A percentile compares a stretch with the other conserved stretches of the same genome.
phyloP scores from a whole-genome alignment of 2,113 vertebrate genomes.

The Ondatra zibethicus region DNA sequence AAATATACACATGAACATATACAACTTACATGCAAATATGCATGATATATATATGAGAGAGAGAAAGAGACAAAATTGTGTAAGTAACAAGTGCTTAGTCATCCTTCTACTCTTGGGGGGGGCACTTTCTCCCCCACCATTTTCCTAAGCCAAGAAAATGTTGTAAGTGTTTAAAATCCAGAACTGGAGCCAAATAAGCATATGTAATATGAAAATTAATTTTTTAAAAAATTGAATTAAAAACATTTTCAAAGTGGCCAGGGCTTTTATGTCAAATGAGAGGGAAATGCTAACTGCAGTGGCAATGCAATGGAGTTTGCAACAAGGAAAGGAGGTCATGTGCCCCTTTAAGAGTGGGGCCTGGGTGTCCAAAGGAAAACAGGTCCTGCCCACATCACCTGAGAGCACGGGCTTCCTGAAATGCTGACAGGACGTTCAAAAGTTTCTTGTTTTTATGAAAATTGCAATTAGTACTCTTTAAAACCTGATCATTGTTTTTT shows the following conservation, averaged over 20 bases:
- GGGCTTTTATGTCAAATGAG: not conserved
- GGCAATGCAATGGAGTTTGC: constrained; percentile 53
- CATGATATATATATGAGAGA: no score
- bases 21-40: not conserved
- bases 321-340: constrained; percentile 26
- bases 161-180: not conserved
- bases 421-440: constrained; percentile 72
- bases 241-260: not conserved
- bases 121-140: not conserved
- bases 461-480: constrained; percentile 75
- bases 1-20: not conserved
- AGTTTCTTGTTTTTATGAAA: constrained; percentile 68
- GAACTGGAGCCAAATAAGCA: not conserved
- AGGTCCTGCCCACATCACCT: constrained; percentile 65
- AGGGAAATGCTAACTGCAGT: not conserved
- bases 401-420: constrained; percentile 79
- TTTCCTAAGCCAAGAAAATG: not conserved
- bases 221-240: not conserved
- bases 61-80: not conserved
- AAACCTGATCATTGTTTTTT: constrained; percentile 73
- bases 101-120: not conserved
- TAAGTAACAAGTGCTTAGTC: not conserved
- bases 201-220: not conserved
- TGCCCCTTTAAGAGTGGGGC: constrained; percentile 56
- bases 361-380: constrained; percentile 71